Conservation (phyloP, 2,797 vertebrate genomes). For the Leucoraja ocellata region DNA sequence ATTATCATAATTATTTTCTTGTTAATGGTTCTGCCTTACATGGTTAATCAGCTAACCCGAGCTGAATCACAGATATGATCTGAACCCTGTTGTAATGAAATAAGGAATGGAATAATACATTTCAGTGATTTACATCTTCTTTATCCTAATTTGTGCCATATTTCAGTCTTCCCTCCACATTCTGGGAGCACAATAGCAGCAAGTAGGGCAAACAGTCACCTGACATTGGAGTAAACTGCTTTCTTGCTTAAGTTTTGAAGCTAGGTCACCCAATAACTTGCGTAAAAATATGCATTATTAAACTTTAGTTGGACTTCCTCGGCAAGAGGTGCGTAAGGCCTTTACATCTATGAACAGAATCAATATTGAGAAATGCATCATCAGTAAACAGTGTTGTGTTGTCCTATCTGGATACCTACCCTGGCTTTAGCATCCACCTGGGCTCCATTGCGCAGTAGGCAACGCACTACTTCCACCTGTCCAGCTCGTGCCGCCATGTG, state of each 20-base stretch:
- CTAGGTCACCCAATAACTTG: background rate
- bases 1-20: background rate
- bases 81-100: background rate
- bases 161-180: background rate
- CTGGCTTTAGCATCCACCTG: constrained; percentile 89
- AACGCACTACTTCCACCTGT: constrained; percentile 94
- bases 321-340: no score
- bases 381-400: background rate
- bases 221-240: background rate
- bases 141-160: background rate
- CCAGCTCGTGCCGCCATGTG: constrained; percentile 97
- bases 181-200: background rate
- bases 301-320: background rate
- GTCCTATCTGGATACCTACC: constrained; percentile 62
- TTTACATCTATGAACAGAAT: no score
- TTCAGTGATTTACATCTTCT: background rate
- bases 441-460: constrained; percentile 89
- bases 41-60: background rate
- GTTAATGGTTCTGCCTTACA: background rate
- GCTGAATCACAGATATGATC: background rate
- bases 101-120: background rate
- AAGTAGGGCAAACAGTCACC: no score
- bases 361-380: background rate
- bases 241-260: background rate
- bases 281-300: background rate